Evolutionary conservation across 2,888 invertebrate genomes (phyloP).

Genomic region (Chalcosyrphus nemorum): DNA sequence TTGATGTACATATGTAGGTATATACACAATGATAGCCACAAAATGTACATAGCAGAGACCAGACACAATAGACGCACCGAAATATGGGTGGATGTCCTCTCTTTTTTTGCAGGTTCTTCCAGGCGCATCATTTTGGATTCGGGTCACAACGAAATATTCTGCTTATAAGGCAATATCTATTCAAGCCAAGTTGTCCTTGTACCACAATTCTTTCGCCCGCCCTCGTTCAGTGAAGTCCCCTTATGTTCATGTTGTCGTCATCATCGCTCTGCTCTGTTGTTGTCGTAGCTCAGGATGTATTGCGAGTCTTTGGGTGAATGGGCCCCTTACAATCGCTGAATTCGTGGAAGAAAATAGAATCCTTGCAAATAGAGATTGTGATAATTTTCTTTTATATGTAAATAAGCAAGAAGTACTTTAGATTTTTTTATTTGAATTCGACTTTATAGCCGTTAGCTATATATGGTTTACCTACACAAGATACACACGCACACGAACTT

Average conservation of each 20-base stretch:
- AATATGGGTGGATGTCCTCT: conserved; percentile 44
- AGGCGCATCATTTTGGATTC: conserved; percentile 60
- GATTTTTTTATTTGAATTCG: conserved; percentile 15
- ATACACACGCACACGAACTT: not conserved
- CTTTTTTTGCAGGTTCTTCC: conserved; percentile 27
- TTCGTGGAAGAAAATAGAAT: conserved; percentile 29
- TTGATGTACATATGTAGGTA: not conserved
- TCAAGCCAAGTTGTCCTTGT: conserved; percentile 51
- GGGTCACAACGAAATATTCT: conserved; percentile 62
- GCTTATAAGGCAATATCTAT: conserved; percentile 68
- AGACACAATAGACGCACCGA: conserved; percentile 58
- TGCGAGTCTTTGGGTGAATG: conserved; percentile 16
- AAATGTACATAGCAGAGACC: conserved; percentile 7
- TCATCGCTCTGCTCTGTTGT: not conserved
- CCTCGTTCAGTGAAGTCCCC: not conserved
- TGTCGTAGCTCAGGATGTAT: conserved; percentile 14
- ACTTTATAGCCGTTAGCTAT: not conserved
- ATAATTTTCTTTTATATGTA: conserved; percentile 54
- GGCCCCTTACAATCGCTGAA: conserved; percentile 23
- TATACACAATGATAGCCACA: conserved; percentile 16
- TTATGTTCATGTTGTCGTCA: not conserved
- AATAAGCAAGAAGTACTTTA: conserved; percentile 18
- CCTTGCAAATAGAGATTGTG: conserved; percentile 36
- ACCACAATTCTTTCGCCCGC: conserved; percentile 21
- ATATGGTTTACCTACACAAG: not conserved